Conservation (phyloP, 2,113 vertebrate species). For the Notothenia rossii region DNA sequence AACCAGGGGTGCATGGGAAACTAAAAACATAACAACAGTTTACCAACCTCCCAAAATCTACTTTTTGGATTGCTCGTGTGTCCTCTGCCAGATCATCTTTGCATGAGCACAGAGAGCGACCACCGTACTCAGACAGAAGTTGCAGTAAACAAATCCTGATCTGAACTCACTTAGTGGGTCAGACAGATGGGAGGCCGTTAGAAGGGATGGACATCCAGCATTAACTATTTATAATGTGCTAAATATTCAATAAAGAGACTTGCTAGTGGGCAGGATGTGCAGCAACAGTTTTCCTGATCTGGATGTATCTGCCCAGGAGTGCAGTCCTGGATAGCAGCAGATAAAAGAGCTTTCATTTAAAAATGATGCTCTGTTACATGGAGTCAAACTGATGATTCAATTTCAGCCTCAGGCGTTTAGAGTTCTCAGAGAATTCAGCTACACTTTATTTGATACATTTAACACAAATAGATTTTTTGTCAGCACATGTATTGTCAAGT, state of each 20-base stretch:
- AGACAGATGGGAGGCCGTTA: conserved; percentile 19
- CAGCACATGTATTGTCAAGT: neutral
- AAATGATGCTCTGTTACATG: conserved; percentile 30
- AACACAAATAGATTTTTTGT: conserved; percentile 25
- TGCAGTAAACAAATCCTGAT: neutral
- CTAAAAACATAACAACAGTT: conserved; percentile 14
- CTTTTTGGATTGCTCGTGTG: neutral
- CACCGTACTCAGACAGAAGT: neutral
- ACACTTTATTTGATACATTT: conserved; percentile 1
- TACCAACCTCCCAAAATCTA: neutral
- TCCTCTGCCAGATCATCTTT: neutral
- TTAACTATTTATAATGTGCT: conserved; percentile 38
- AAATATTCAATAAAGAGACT: conserved; percentile 48
- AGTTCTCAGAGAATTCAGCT: conserved; percentile 22
- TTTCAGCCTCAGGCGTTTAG: conserved; percentile 28
- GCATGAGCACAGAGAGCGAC: neutral
- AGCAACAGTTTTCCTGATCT: conserved; percentile 15
- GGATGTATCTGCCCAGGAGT: conserved; percentile 6
- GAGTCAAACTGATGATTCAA: neutral
- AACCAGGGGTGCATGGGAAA: neutral
- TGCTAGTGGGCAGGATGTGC: conserved; percentile 25
- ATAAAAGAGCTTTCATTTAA: conserved; percentile 26
- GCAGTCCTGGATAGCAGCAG: neutral
- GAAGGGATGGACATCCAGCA: conserved; percentile 15
- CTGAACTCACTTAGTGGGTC: conserved; percentile 7